Base-by-base conservation (phyloP, 2,797 vertebrate genomes). In the Tamandua tetradactyla region DNA sequence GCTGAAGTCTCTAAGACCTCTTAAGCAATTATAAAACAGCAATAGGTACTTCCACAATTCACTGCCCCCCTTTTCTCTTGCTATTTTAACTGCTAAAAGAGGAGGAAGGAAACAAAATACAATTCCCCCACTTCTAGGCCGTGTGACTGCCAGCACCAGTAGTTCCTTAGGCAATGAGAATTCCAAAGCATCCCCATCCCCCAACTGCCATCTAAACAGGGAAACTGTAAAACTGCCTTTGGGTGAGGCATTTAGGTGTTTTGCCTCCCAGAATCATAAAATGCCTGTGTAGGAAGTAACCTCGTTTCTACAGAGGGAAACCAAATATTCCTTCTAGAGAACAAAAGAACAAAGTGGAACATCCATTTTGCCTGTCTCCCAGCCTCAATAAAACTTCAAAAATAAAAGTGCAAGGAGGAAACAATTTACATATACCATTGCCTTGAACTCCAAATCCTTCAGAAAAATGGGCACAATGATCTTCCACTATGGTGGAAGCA, bases 191-290 rank as follows among this genome's bases (percentile, higher is more conserved):
- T 30, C 20, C 32, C 44, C 10, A n/a, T 30, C 66, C 22, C 57
- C 74, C 30, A 25, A 49, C 4, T 81, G 75, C 55, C 44, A 80
- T 68, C n/a, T 49, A 94, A 79, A 87, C 23, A 94, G 49, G 30
- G 18, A 42, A 75, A 84, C 15, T 85, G 30, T 62, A 72, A 83
- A 90, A 91, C 32, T 59, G 85, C 37, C 44, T 89, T 69, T 68
- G 75, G 59, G 62, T 64, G 71, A 95, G 64, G 81, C 83, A 81
- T 78, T 93, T 69, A 40, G 49, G 78, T 80, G 57, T 83, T 89
- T 74, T 96, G 71, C n/a, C 88, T 96, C 42, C 20, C 17, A 76
- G 59, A 91, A 91, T 62, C 89, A 87, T 42, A 86, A 75, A 82
- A 81, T 35, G 49, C 37, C 69, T 89, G 68, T 25, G 32, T 81